A percentile compares a stretch with the other conserved stretches of the same genome.
Evolutionary conservation across 2,113 vertebrate species (phyloP).

Genomic region (Nycticryphes semicollaris): DNA sequence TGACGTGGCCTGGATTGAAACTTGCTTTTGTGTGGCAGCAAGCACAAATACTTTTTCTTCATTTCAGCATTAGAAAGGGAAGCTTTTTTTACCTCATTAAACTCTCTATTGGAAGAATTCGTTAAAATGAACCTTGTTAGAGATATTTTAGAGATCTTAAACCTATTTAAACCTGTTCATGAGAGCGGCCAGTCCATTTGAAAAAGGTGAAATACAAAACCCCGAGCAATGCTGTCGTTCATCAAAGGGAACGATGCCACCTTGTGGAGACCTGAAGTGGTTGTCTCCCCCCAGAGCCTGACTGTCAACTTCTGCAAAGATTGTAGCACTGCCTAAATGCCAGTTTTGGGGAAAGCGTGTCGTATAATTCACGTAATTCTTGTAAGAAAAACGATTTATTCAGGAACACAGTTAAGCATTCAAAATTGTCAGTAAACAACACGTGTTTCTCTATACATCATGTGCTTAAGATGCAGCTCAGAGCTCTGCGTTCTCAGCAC

Average conservation of each 20-base stretch:
- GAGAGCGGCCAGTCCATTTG: background rate
- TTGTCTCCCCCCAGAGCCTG: background rate
- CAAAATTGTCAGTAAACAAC: background rate
- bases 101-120: background rate
- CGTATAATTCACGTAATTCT: background rate
- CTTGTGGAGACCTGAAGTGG: slow-evolving; percentile 59
- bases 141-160: background rate
- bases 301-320: background rate
- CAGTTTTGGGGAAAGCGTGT: background rate
- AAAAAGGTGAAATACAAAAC: background rate
- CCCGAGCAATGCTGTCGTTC: background rate
- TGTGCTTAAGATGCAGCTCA: background rate
- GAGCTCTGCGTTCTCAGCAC: background rate
- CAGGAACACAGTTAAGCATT: background rate
- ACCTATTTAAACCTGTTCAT: background rate
- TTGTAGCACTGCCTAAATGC: background rate
- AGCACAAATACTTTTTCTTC: background rate
- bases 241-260: slow-evolving; percentile 55
- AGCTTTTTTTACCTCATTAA: background rate
- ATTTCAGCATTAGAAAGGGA: background rate
- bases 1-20: background rate
- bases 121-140: background rate
- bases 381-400: background rate
- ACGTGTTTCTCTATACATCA: background rate
- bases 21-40: background rate